These are phyloP conservation scores for Vanessa atalanta DNA, from an alignment of 1,140 invertebrate species.

Conservation along the genomic window DNA sequence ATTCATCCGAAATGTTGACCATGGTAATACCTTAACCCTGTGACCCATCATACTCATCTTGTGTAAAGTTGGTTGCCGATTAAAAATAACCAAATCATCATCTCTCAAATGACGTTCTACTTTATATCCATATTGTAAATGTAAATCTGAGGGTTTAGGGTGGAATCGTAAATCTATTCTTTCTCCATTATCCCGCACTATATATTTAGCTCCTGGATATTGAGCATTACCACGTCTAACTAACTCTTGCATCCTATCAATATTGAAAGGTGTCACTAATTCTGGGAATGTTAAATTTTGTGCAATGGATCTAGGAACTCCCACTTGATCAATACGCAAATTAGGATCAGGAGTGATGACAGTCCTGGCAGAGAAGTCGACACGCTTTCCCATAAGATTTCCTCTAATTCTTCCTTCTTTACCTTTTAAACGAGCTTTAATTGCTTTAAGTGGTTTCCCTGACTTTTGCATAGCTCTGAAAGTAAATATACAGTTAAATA, in stretches of 20 bases:
- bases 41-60: slow-evolving; percentile 99
- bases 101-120: slow-evolving; percentile 99
- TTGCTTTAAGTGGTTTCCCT: slow-evolving; percentile 98
- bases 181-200: slow-evolving; percentile 98
- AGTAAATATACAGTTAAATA: slow-evolving; percentile 29
- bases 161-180: slow-evolving; percentile 99
- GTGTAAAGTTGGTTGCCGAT: slow-evolving; percentile 99
- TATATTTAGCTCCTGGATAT: slow-evolving; percentile 99
- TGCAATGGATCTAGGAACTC: slow-evolving; percentile 98
- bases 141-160: slow-evolving; percentile 98
- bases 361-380: slow-evolving; percentile 99
- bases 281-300: slow-evolving; percentile 99
- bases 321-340: slow-evolving; percentile 98
- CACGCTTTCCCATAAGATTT: slow-evolving; percentile 99
- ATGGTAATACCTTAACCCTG: slow-evolving; percentile 97
- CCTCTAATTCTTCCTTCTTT: slow-evolving; percentile 99
- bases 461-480: slow-evolving; percentile 98
- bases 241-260: slow-evolving; percentile 98
- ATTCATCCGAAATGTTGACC: slow-evolving; percentile 98
- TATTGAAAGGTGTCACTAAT: slow-evolving; percentile 99
- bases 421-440: slow-evolving; percentile 94
- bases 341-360: slow-evolving; percentile 99
- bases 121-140: slow-evolving; percentile 99
- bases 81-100: slow-evolving; percentile 99
- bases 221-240: slow-evolving; percentile 97